phyloP scores from a whole-genome alignment of 2,113 vertebrate species.

The Alectura lathami region DNA sequence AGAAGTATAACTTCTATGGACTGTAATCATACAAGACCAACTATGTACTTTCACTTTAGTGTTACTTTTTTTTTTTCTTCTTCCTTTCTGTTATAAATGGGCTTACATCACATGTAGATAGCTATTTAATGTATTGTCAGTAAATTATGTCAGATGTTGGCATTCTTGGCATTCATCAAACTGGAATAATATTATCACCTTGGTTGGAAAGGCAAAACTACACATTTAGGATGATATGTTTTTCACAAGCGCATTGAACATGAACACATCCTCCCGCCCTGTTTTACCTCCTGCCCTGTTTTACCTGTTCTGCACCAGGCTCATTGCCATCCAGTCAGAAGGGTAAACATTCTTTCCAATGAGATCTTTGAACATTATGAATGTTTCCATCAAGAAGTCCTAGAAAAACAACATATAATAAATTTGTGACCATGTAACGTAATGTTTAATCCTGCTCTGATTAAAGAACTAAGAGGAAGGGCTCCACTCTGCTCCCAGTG shows the following conservation, averaged over 20 bases:
- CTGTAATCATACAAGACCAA: not conserved
- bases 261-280: not conserved
- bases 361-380: slow-evolving; percentile 94
- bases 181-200: not conserved
- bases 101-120: not conserved
- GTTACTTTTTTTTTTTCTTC: not conserved
- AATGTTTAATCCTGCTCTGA: not conserved
- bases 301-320: slow-evolving; percentile 98
- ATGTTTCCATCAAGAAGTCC: slow-evolving; percentile 98
- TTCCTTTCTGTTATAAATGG: not conserved
- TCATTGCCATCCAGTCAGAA: slow-evolving; percentile 97
- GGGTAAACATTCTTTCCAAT: slow-evolving; percentile 96
- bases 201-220: not conserved
- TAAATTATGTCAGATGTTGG: not conserved
- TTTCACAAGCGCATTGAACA: not conserved
- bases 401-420: slow-evolving; percentile 55
- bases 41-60: not conserved
- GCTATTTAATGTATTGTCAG: not conserved
- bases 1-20: not conserved
- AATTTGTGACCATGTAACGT: not conserved
- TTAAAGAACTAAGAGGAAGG: not conserved
- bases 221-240: not conserved
- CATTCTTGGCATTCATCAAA: not conserved
- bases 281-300: slow-evolving; percentile 39
- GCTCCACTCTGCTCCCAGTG: not conserved